Conservation (phyloP, 53 echinoderm and acorn worm genomes). For the Crossaster papposus region DNA sequence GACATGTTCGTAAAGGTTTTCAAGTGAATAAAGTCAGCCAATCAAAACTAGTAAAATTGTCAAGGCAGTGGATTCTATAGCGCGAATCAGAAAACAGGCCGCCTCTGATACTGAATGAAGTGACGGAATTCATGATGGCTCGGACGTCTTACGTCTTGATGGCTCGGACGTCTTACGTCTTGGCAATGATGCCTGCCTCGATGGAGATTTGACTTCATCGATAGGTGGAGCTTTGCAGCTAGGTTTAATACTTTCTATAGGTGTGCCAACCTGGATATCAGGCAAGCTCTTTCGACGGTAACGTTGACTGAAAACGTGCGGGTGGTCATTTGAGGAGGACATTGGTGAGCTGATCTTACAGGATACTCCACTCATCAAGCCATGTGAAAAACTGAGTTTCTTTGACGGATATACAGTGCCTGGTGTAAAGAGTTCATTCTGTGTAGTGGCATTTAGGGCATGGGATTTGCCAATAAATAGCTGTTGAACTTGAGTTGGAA, state of each 20-base stretch:
- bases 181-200: background rate
- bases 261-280: background rate
- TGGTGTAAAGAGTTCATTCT: background rate
- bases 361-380: background rate
- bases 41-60: background rate
- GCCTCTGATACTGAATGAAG: background rate
- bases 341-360: background rate
- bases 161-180: conserved; percentile 51
- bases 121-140: conserved; percentile 9
- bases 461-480: background rate
- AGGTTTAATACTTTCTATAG: background rate
- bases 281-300: conserved; percentile 42
- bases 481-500: background rate
- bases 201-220: background rate
- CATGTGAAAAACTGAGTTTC: background rate
- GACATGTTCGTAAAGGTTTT: too few species aligned
- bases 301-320: background rate
- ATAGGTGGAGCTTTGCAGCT: background rate
- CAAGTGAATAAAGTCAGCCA: too few species aligned
- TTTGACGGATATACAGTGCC: background rate
- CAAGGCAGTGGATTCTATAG: background rate
- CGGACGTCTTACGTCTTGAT: conserved; percentile 48
- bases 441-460: background rate
- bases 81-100: conserved; percentile 3
- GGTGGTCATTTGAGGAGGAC: background rate